Evolutionary conservation across 1,140 invertebrate species (phyloP), one percentile per base, ranked within the genome.

Genomic region (Heterodera schachtii): DNA sequence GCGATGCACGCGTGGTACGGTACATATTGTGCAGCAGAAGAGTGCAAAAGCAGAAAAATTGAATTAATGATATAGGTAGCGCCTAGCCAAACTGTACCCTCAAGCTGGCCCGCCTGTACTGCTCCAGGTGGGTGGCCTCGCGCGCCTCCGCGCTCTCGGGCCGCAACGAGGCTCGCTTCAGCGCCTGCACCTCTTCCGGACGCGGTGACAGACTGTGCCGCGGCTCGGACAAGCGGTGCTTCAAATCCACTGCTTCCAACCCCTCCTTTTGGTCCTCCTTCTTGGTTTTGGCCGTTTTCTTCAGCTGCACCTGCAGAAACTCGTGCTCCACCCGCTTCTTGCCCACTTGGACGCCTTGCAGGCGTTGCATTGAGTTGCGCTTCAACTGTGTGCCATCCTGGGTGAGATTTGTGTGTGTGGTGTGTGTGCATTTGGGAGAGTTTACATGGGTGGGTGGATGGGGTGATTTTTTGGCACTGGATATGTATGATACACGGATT

Each of bases 341-440:
- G 73, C 83, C 83, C 31, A 84, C 83, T 84, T 84, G 83, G 19
- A 82, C 43, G 44, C 84, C 83, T 75, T 84, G 67, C n/a, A 84
- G 81, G 49, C 64, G 49, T 57, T 85, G 52, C 21, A 83, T 21
- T 21, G 82, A 80, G 64, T 66, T 43, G 77, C 60, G 49, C 57
- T 76, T 21, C 21, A 52, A 46, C 74, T 52, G 52, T 19, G 57
- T 64, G 5, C 57, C 57, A 19, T 13, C 57, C 2, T 64, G 57
- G 9, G 52, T 16, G 52, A 11, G 52, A 52, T 52, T 52, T 52
- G 52, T 52, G 52, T 5, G 1, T 64, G 13, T 19, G 0, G 57
- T 2, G 19, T 64, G 57, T 64, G 57, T 19, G 16, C 19, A 64
- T 19, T 64, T 52, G 49, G 49, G 49, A 11, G 49, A 11, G 6